A percentile compares a stretch with the other conserved stretches of the same genome.
Conservation (phyloP, 2,888 invertebrate species). For the Blera fallax region DNA sequence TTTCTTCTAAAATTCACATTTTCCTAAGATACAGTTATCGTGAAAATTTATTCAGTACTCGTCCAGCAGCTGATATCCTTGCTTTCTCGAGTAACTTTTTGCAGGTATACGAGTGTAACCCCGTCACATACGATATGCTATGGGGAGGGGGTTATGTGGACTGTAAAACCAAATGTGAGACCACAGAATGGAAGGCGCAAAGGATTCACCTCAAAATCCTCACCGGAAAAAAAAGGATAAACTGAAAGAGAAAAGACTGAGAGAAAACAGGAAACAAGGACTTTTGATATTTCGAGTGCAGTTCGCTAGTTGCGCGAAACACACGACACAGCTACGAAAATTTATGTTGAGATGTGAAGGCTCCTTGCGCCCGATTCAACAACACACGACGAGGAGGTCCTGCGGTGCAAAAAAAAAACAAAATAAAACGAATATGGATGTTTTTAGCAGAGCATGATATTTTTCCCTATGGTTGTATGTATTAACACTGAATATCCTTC, state of each 20-base stretch:
- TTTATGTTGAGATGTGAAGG: conserved; percentile 30
- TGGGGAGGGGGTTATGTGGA: conserved; percentile 53
- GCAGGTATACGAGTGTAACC: conserved; percentile 14
- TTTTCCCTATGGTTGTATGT: conserved; percentile 46
- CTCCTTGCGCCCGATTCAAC: background rate
- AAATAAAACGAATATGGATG: conserved; percentile 15
- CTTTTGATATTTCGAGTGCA: conserved; percentile 68
- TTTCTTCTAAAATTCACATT: conserved; percentile 60
- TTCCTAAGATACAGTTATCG: conserved; percentile 64
- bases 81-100: conserved; percentile 23
- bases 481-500: conserved; percentile 62
- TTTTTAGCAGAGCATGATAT: conserved; percentile 41
- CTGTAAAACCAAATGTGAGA: conserved; percentile 60
- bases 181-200: conserved; percentile 61
- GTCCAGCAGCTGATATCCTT: conserved; percentile 12
- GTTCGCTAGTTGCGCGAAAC: conserved; percentile 49
- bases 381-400: background rate
- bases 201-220: conserved; percentile 49
- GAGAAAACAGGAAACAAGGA: conserved; percentile 54
- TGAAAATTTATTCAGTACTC: conserved; percentile 69
- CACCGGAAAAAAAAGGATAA: conserved; percentile 3
- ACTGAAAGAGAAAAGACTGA: background rate
- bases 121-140: conserved; percentile 28
- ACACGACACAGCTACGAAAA: conserved; percentile 48
- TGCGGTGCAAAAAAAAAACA: background rate